Base-by-base conservation (phyloP, 2,113 vertebrate genomes). In the Emydura subglobosa region DNA sequence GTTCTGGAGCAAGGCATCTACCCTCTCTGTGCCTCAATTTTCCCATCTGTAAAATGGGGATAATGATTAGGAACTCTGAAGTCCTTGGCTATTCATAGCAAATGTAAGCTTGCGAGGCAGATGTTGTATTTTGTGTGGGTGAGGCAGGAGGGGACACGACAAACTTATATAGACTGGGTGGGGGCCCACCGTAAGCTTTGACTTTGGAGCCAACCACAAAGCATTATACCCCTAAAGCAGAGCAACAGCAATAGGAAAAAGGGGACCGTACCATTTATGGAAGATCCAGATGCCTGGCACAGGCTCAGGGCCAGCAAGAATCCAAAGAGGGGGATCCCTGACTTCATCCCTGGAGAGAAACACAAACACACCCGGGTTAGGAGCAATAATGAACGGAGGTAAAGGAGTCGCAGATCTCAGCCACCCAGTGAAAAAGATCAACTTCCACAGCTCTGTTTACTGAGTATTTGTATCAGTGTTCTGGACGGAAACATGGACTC, bases 321-420 rank as follows among this genome's bases (percentile, higher is more conserved):
- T 47, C 93, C 96, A n/a, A 72, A 34, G 2, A 93, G 84, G 61
- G 21, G 25, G 44, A 91, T 49, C 50, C 91, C 4, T 79, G 92
- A 59, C 88, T 76, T 93, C 94, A 94, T 93, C 81, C 86, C 95
- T 97, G 24, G 86, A 79, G 93, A 87, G 22, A 6, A 34, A 95
- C 42, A 93, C 51, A 61, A 74, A 10, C 3, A 81, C 11, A 86
- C 21, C 9, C 25, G 21, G 57, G 39, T 54, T 53, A 78, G 19
- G 34, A 21, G 34, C n/a, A 65, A n/a, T 50, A 6, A 34, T n/a
- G n/a, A 21, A 17, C 24, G 34, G 80, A n/a, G 50, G 22, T 29
- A 42, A 10, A 42, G 10, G n/a, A 39, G 22, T 42, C 25, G 1
- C 13, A 3, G 22, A 14, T 47, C 10, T 47, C 74, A 76, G 1